These are phyloP conservation scores for Ferrisia virgata DNA, from an alignment of 2,888 invertebrate genomes.

Conservation along the genomic window DNA sequence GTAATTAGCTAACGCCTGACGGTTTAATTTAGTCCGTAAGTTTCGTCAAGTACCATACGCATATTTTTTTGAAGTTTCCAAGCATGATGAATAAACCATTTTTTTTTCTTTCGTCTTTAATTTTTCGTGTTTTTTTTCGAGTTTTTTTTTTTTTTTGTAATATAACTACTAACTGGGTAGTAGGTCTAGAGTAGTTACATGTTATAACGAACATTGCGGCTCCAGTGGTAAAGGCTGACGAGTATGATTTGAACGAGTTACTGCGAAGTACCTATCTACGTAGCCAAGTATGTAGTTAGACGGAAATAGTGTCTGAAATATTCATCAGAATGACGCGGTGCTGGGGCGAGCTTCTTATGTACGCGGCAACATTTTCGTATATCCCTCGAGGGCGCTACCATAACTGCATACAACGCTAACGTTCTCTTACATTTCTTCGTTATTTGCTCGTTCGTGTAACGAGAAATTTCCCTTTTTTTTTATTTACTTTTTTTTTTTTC, in stretches of 20 bases:
- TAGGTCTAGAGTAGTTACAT: too few relatives aligned
- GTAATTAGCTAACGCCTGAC: too few relatives aligned
- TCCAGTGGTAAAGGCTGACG: neutral
- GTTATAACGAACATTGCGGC: too few relatives aligned
- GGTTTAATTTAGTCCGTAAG: too few relatives aligned
- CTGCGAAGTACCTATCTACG: slow-evolving; percentile 10
- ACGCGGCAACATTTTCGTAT: neutral
- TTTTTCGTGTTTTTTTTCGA: too few relatives aligned
- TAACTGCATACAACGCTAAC: neutral
- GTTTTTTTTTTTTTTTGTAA: too few relatives aligned
- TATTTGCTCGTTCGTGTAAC: slow-evolving; percentile 28
- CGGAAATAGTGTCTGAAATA: slow-evolving; percentile 35
- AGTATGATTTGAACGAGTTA: neutral
- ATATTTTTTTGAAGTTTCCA: too few relatives aligned
- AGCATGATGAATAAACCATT: too few relatives aligned
- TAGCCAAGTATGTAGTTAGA: too few relatives aligned
- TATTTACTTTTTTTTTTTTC: neutral
- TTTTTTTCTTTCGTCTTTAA: too few relatives aligned
- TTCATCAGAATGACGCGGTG: slow-evolving; percentile 39
- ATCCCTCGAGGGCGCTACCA: slow-evolving; percentile 29
- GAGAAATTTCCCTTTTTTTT: neutral
- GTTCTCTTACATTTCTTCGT: slow-evolving; percentile 31
- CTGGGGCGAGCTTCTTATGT: neutral
- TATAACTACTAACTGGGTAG: too few relatives aligned
- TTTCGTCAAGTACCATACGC: too few relatives aligned